Base-by-base conservation (phyloP, 2,888 invertebrate genomes). In the Carabus problematicus region DNA sequence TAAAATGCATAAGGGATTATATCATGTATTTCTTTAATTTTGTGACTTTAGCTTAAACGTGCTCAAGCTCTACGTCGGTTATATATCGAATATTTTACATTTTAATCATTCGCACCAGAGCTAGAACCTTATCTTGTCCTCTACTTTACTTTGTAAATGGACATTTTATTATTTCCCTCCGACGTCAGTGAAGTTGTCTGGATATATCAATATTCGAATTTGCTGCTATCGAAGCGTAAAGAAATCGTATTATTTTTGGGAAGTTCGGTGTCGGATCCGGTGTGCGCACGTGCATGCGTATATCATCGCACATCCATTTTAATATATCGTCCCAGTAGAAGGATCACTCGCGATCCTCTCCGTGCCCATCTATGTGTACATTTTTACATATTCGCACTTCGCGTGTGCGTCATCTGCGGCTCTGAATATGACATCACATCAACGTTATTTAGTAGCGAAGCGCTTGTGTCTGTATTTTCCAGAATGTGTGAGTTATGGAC, bases 31-130 rank as follows among this genome's bases (percentile, higher is more conserved):
- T 55, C 56, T 56, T 64, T 64, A 64, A 64, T 64, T 64, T 64
- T 64, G 43, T 56, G 49, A 54, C 52, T 56, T 64, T 55, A 64
- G 55, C 43, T 52, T 45, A 64, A 64, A 64, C 56, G 56, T 14
- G 54, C 64, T 43, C 55, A 64, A 56, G 64, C 45, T 45, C 14
- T 6, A 11, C 43, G 64, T 54, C 56, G 45, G 55, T 64, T 64
- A 55, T 64, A 55, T 64, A 64, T 64, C 64, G 64, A 64, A 64
- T 55, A 64, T 64, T 64, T 64, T 54, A 64, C 64, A 64, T 64
- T 64, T 56, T 64, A 64, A 64, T 64, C 55, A 64, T 56, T 29
- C 29, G 6, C 29, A 29, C 3, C 29, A 29, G 29, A 29, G 3
- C 29, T 29, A 29, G 29, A 29, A 29, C 29, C 29, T 29, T 29